Evolutionary conservation across 1,140 invertebrate genomes (phyloP).

Genomic region (Polyergus mexicanus): DNA sequence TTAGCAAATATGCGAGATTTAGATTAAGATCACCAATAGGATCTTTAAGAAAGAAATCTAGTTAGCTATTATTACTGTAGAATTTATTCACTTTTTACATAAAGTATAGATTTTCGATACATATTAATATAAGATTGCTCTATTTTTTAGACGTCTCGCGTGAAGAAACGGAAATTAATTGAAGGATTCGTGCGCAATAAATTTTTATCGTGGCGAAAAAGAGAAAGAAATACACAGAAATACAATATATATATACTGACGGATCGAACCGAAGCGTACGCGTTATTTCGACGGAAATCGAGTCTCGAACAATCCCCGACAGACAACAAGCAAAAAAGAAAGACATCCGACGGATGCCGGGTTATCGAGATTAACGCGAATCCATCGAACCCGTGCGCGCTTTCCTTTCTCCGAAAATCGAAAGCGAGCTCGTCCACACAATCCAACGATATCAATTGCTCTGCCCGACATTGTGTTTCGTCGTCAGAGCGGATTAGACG

Average conservation of each 20-base stretch:
- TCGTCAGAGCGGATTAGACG: constrained; percentile 38
- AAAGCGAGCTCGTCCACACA: background rate
- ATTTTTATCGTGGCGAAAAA: background rate
- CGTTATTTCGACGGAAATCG: constrained; percentile 44
- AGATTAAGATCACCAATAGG: background rate
- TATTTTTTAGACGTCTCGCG: background rate
- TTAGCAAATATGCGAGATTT: too few species aligned
- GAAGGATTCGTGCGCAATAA: constrained; percentile 14
- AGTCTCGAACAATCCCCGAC: constrained; percentile 37
- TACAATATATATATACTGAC: background rate
- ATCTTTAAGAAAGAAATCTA: too few species aligned
- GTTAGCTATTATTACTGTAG: background rate
- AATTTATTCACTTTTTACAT: background rate
- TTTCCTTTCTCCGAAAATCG: constrained; percentile 7
- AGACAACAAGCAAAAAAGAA: constrained; percentile 44
- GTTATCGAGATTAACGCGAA: constrained; percentile 58
- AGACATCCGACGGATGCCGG: constrained; percentile 35
- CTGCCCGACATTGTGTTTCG: constrained; percentile 10
- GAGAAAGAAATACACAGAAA: background rate
- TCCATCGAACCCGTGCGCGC: background rate
- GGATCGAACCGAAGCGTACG: constrained; percentile 9
- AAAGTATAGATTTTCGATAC: background rate
- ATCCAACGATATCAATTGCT: constrained; percentile 52
- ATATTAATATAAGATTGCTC: background rate
- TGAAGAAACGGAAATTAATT: background rate